phyloP scores from a whole-genome alignment of 2,113 vertebrate species.

The Sander lucioperca region DNA sequence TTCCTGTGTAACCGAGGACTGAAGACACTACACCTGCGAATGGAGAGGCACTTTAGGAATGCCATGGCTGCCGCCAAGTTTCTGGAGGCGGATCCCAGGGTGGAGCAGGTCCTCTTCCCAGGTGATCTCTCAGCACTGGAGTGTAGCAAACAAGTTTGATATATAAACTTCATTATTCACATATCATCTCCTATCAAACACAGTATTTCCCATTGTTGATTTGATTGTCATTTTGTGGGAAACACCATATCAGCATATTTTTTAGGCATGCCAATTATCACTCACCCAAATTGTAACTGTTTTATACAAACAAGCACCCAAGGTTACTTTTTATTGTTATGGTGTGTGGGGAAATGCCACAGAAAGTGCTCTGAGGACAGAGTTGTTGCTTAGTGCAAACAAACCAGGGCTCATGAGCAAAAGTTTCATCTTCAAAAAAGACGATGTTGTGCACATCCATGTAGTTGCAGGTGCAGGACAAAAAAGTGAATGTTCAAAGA shows the following conservation, averaged over 20 bases:
- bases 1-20: conserved; percentile 92
- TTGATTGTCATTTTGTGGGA: too few relatives aligned
- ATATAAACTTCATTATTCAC: background rate
- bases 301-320: background rate
- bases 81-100: conserved; percentile 86
- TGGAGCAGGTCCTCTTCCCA: conserved; percentile 92
- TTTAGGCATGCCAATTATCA: background rate
- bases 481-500: too few relatives aligned
- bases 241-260: background rate
- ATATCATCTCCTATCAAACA: too few relatives aligned
- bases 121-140: conserved; percentile 67
- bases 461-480: too few relatives aligned
- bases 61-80: conserved; percentile 87
- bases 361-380: background rate
- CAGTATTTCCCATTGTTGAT: too few relatives aligned
- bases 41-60: conserved; percentile 93
- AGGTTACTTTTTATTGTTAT: background rate
- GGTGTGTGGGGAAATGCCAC: background rate
- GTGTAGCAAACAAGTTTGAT: too few relatives aligned
- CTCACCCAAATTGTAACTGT: background rate
- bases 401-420: background rate
- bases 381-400: background rate
- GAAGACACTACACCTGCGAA: conserved; percentile 92
- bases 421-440: background rate
- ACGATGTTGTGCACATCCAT: too few relatives aligned